Evolutionary conservation across 1,140 invertebrate species (phyloP), one percentile per base, ranked within the genome.

Genomic region (Daktulosphaira vitifoliae): DNA sequence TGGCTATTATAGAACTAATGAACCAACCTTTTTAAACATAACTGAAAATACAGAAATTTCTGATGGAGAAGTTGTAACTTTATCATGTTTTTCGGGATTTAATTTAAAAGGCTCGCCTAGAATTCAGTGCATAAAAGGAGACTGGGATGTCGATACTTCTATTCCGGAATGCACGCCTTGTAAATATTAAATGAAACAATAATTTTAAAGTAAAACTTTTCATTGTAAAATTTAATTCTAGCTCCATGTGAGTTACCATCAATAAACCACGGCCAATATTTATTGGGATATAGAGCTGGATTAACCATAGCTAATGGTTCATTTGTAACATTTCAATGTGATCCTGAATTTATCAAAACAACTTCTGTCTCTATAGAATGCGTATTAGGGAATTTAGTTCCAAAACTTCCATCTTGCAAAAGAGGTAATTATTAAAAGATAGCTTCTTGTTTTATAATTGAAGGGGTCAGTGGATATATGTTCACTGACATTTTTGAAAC

Each of bases 291-390:
- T 75, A 75, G 87, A 44, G 79, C 84, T 7, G 88, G 88, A 3
- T 76, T 89, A 1, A 88, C 85, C 0, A 87, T 90, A 23, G 85
- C 84, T 1, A 87, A 90, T 71, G 87, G 86, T 0, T 85, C 86
- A 2, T 79, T 79, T 1, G 83, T 87, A 0, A 79, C 76, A 52
- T 83, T 83, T 46, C 81, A 83, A 44, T 87, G 85, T 70, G 84
- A 88, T 50, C 77, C 76, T 6, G 81, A 84, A 20, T 80, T 80
- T 67, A 76, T 73, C 22, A 79, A 79, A 68, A 76, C 74, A 8
- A 77, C 75, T 16, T 68, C 69, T 3, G 75, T 75, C 38, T 75
- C 77, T 7, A 75, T 85, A 9, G 80, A 82, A 54, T 90, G 88
- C 70, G 79, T 83, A 66, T 75, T 88, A 53, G 87, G 88, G 1